Base-by-base conservation (phyloP, 2,797 vertebrate species). In the Apogon hyalosoma region DNA sequence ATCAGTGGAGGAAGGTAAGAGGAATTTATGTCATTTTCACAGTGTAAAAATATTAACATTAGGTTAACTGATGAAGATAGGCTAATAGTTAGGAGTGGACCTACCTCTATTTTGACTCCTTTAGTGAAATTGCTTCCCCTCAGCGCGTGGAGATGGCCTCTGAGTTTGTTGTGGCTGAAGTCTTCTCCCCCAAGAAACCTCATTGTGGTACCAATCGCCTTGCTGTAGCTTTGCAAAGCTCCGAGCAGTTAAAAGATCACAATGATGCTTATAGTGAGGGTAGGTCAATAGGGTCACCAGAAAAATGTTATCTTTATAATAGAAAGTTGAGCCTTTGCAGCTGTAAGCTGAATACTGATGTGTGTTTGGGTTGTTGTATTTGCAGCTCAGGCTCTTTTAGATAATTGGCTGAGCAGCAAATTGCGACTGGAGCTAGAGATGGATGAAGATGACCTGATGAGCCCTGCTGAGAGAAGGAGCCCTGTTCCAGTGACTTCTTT, bases 361-460 rank as follows among this genome's bases (percentile, higher is more conserved):
- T 62, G 12, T 50, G 11, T 40, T 12, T 39, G 21, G 13, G 24
- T 61, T 64, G 18, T 70, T 74, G 3, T 47, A 19, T 72, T 73
- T 72, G 39, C 86, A 99, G 98, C 97, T 74, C 95, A 94, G 80
- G 92, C 93, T 48, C 89, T 98, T 73, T 90, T 98, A 41, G 92
- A 75, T 52, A 93, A 93, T 43, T 99, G 97, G 97, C 89, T 97
- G 88, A 90, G 92, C 75, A 93, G 82, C 82, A 96, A 96, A 53
- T 81, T 97, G 77, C 92, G 91, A 0, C 56, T 90, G 71, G 94
- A 96, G 78, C 87, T 95, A 70, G 87, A 83, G 68, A 90, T 84
- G 4, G 94, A 90, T 0, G 85, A 91, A 3, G 82, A 87, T 50
- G 74, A 87, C 11, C 38, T 52, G 28, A 72, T 62, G 40, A 43